These are phyloP conservation scores for Melopsittacus undulatus DNA, from an alignment of 2,797 vertebrate genomes.

Conservation along the genomic window DNA sequence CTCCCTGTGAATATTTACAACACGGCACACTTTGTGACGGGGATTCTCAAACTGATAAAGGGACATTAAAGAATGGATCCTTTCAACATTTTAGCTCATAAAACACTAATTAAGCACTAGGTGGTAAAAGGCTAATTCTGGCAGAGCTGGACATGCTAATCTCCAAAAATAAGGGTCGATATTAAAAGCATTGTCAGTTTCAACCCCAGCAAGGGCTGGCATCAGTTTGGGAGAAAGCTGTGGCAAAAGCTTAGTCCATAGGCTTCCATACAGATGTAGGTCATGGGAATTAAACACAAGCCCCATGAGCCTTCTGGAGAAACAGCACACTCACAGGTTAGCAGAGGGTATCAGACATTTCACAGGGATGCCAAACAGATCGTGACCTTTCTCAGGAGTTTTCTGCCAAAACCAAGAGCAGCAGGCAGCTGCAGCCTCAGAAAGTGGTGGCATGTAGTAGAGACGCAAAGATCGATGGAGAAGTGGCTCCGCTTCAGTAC, in stretches of 20 bases:
- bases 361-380: neutral
- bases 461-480: neutral
- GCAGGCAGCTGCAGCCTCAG: neutral
- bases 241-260: neutral
- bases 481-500: neutral
- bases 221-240: neutral
- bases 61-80: neutral
- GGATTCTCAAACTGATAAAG: neutral
- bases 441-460: neutral
- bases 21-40: rapidly evolving
- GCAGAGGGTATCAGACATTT: neutral
- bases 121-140: neutral
- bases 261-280: neutral
- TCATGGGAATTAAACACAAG: neutral
- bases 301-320: neutral
- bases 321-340: neutral
- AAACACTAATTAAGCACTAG: neutral
- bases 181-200: neutral
- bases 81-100: neutral
- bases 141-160: neutral
- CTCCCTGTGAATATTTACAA: neutral
- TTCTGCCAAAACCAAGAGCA: neutral
- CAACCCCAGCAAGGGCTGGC: neutral
- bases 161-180: neutral
- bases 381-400: neutral